Evolutionary conservation across 2,888 invertebrate genomes (phyloP).

Genomic region (Rhynchonema sp.): DNA sequence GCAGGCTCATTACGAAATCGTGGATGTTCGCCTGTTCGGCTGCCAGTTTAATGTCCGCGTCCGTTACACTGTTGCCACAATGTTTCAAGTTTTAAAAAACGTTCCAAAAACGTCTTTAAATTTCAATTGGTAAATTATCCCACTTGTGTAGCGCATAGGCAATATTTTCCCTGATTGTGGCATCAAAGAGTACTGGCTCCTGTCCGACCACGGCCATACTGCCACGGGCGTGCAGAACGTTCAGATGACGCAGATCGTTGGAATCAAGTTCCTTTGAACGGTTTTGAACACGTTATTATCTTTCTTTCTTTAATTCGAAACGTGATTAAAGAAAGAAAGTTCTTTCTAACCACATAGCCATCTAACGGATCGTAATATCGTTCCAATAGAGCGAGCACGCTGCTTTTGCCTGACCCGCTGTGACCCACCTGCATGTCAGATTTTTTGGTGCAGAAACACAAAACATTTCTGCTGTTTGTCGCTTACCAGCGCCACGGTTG

Average conservation of each 20-base stretch:
- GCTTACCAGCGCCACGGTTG: background rate
- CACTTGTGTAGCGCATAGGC: background rate
- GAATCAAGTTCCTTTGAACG: background rate
- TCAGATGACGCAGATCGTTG: background rate
- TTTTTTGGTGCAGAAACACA: no score
- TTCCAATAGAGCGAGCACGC: background rate
- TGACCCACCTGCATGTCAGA: no score
- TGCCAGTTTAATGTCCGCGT: constrained; percentile 19
- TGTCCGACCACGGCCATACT: background rate
- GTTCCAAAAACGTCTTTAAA: no score
- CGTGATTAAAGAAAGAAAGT: background rate
- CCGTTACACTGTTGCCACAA: background rate
- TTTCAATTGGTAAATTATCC: no score
- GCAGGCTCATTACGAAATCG: constrained; percentile 23
- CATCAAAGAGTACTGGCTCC: background rate
- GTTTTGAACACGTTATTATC: no score
- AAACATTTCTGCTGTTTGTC: no score
- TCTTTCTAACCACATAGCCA: background rate
- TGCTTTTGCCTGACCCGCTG: background rate
- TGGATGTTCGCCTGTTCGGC: constrained; percentile 29
- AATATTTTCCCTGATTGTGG: background rate
- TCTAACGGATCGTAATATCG: background rate
- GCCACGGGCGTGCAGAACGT: background rate
- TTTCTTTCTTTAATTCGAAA: no score
- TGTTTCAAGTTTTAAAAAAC: no score